A percentile compares a stretch with the other conserved stretches of the same genome.
Conservation (phyloP, 2,113 vertebrate genomes). For the human region DNA sequence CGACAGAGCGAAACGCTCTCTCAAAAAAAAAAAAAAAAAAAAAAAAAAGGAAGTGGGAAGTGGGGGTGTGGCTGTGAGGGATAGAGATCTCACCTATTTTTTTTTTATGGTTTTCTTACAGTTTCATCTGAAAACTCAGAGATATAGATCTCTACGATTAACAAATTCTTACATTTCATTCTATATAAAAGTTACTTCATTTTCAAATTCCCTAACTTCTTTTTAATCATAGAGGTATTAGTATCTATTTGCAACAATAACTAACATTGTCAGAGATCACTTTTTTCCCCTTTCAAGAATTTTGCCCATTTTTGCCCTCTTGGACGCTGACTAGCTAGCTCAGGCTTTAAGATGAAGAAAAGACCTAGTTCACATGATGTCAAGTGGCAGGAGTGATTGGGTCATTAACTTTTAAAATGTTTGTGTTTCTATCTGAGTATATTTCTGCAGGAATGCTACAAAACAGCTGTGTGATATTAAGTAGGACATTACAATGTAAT, state of each 20-base stretch:
- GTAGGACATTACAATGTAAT: background rate
- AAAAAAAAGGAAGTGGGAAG: too few relatives aligned
- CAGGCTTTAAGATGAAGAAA: background rate
- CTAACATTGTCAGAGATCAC: background rate
- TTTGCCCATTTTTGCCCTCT: background rate
- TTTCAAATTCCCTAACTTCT: background rate
- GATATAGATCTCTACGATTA: background rate
- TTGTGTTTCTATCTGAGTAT: background rate
- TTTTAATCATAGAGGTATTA: background rate
- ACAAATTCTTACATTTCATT: background rate
- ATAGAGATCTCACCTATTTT: background rate
- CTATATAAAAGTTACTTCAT: background rate
- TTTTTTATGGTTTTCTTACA: background rate
- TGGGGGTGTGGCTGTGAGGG: too few relatives aligned
- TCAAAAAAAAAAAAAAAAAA: too few relatives aligned
- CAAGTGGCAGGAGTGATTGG: background rate
- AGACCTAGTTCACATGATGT: background rate
- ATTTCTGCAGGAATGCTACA: background rate
- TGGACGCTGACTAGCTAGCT: background rate
- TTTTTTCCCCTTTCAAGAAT: background rate
- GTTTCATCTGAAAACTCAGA: background rate
- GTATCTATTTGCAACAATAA: background rate
- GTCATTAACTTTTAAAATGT: background rate
- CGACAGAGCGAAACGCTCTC: too few relatives aligned
- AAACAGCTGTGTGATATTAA: background rate